These are phyloP conservation scores for Pangasius djambal DNA, from an alignment of 2,797 vertebrate species.

Conservation along the genomic window DNA sequence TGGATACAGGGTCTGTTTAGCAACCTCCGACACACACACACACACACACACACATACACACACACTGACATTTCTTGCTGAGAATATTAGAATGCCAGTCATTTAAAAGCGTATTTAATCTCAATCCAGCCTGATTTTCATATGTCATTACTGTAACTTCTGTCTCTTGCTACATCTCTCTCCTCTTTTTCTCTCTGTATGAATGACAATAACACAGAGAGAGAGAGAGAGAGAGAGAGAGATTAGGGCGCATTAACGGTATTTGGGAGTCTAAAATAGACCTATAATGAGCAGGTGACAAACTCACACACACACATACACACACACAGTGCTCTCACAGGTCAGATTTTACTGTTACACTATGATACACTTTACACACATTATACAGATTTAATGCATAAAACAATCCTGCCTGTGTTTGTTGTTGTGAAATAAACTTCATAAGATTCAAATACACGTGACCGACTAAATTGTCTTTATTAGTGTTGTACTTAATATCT, in stretches of 20 bases:
- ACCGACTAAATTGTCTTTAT: not conserved
- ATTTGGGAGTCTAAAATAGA: constrained; percentile 70
- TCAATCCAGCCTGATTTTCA: not conserved
- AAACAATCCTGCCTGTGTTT: not conserved
- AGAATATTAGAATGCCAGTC: not conserved
- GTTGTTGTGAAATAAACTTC: not conserved
- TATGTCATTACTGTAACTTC: not conserved
- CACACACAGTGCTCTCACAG: not conserved
- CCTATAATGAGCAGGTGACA: constrained; percentile 54
- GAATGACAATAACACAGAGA: constrained; percentile 15
- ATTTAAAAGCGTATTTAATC: not conserved
- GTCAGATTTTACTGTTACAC: not conserved
- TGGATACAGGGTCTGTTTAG: not conserved
- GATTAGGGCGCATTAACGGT: constrained; percentile 71
- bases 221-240: constrained; percentile 17
- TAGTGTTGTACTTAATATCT: not conserved
- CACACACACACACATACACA: constrained; percentile 39
- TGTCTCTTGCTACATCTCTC: not conserved
- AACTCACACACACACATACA: not conserved
- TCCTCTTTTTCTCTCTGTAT: not conserved
- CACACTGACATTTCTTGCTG: not conserved
- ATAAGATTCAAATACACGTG: not conserved
- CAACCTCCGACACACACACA: not conserved
- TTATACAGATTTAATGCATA: not conserved
- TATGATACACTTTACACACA: not conserved